Percentiles rank a stretch among this genome's conserved stretches.
Evolutionary conservation across 1,140 invertebrate species (phyloP).

Genomic region (Drosophila quadrilineata): DNA sequence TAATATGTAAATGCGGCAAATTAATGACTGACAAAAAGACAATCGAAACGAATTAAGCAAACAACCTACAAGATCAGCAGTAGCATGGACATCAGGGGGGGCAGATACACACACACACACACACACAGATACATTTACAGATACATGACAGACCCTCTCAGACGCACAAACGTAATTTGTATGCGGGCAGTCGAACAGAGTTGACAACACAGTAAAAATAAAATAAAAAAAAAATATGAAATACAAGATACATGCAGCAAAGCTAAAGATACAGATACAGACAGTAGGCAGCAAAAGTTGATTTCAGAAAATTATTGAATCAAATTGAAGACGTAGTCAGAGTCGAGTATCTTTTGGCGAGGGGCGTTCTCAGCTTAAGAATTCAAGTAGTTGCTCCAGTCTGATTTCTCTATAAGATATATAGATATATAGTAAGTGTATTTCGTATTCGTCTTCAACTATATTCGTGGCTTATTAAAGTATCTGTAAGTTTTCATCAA

Average conservation of each 20-base stretch:
- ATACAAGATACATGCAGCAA: neutral
- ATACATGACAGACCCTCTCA: slow-evolving; percentile 16
- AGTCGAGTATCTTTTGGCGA: too few relatives aligned
- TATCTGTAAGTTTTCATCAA: slow-evolving; percentile 12
- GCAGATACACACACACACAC: neutral
- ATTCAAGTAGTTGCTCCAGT: slow-evolving; percentile 28
- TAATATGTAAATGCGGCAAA: slow-evolving; percentile 79
- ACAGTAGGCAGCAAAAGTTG: slow-evolving; percentile 29
- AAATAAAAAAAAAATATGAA: slow-evolving; percentile 65
- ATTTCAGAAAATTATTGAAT: slow-evolving; percentile 70
- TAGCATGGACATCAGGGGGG: too few relatives aligned
- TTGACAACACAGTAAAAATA: slow-evolving; percentile 31
- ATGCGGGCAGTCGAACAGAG: slow-evolving; percentile 54
- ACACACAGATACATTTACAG: slow-evolving; percentile 4
- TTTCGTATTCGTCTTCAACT: neutral
- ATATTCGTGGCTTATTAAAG: neutral
- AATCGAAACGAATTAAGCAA: slow-evolving; percentile 79
- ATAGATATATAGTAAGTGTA: slow-evolving; percentile 38
- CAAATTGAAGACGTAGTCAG: slow-evolving; percentile 52
- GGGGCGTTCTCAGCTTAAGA: too few relatives aligned
- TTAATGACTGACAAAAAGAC: slow-evolving; percentile 80
- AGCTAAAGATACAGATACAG: slow-evolving; percentile 36
- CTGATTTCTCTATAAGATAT: neutral
- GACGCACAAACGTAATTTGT: slow-evolving; percentile 52
- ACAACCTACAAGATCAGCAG: slow-evolving; percentile 58